Conservation (phyloP, 2,113 vertebrate genomes). For the Saimiri boliviensis region DNA sequence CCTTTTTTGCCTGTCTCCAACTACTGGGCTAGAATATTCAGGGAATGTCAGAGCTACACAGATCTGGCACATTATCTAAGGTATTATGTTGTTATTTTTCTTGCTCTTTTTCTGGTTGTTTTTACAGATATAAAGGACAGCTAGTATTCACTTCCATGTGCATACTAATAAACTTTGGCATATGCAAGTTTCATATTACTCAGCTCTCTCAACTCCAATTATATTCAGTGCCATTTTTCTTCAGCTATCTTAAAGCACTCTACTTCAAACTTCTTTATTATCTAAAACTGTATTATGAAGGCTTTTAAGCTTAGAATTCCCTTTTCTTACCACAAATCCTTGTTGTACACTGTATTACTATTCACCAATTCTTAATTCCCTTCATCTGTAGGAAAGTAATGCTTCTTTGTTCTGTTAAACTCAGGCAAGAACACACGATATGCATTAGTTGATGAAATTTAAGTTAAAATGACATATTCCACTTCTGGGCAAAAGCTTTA, state of each 20-base stretch:
- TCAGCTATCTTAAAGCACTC: neutral
- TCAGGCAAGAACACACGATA: fast-evolving
- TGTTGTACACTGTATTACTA: neutral
- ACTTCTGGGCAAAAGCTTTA: neutral
- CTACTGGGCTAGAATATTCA: neutral
- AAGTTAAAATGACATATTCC: neutral
- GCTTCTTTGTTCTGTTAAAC: neutral
- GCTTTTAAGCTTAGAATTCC: neutral
- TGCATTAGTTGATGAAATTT: neutral
- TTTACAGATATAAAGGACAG: neutral
- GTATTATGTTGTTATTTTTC: neutral
- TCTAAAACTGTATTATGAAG: neutral
- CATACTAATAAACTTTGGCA: neutral
- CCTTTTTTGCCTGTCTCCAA: neutral
- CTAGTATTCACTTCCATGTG: neutral
- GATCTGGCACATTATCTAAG: neutral
- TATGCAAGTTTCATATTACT: neutral
- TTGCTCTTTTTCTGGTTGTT: neutral
- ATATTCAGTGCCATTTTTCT: neutral
- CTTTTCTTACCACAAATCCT: neutral
- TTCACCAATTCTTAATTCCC: neutral
- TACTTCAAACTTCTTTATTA: neutral
- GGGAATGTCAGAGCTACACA: neutral
- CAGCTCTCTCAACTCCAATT: neutral
- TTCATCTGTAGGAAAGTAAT: neutral